Evolutionary conservation across 2,888 invertebrate species (phyloP), one percentile per base, ranked within the genome.

Genomic region (Ophion costatus): DNA sequence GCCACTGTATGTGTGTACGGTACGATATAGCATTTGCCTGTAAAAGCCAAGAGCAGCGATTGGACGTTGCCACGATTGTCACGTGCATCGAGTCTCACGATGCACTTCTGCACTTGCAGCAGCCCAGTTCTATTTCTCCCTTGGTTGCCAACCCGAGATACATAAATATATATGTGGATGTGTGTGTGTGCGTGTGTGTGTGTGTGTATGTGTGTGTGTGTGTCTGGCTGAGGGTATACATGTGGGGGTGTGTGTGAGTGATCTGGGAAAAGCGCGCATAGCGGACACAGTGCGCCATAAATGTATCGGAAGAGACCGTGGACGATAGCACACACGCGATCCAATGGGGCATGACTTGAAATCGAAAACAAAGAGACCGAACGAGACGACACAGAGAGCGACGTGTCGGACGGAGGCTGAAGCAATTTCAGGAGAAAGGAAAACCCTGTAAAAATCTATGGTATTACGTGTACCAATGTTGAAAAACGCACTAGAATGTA

Each of bases 51-150:
- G 45, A 33, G 61, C 83, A 51, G 56, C 82, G 84, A 86, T 84
- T 81, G 85, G 70, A 70, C 64, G 63, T 67, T 78, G 64, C 66
- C 56, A 29, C 78, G 83, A 85, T 88, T 86, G 85, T 83, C 87
- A 84, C 84, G 87, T 87, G 83, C 71, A 86, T 86, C 82, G 86
- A 61, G 82, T 82, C 76, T 57, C 82, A 71, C 75, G 79, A 70
- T 82, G 79, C 84, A 76, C 82, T 82, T 69, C 56, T 70, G 56
- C 71, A 42, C 73, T 63, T 38, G 63, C 70, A 78, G 38, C 20
- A 67, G 80, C 69, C 71, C 38, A 57, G 71, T 67, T 80, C 80
- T 59, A 66, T 80, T 74, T 67, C 59, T 73, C 67, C 33, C 42
- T 45, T 59, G 22, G 70, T 59, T 70, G 17, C 61, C 67, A 24